Conservation (phyloP, 2,888 invertebrate genomes). For the Campoplex capitator region DNA sequence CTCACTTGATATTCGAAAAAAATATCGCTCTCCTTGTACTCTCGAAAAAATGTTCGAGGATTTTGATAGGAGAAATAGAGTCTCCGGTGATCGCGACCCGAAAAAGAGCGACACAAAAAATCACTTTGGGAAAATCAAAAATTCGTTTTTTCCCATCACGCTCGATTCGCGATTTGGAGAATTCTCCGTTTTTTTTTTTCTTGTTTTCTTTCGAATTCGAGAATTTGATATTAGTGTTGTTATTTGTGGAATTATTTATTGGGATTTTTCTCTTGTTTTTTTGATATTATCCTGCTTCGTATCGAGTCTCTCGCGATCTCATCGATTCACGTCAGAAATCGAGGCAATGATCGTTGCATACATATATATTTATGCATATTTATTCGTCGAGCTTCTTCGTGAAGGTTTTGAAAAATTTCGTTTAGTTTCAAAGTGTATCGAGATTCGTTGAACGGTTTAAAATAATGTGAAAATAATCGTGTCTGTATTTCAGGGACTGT, state of each 20-base stretch:
- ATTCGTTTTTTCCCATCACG: conserved; percentile 1
- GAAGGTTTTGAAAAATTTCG: background rate
- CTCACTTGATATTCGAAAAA: conserved; percentile 22
- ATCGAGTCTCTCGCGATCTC: conserved; percentile 68
- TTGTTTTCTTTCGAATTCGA: background rate
- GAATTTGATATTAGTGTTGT: background rate
- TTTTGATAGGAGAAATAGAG: conserved; percentile 7
- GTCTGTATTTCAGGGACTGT: background rate
- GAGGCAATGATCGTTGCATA: conserved; percentile 36
- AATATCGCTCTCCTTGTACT: conserved; percentile 28
- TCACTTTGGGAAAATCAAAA: conserved; percentile 59
- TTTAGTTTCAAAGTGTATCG: background rate
- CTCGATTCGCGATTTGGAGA: background rate
- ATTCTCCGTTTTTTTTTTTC: background rate
- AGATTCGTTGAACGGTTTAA: background rate
- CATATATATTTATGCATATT: conserved; percentile 15
- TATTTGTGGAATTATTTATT: background rate
- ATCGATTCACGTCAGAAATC: conserved; percentile 75
- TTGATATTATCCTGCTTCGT: background rate
- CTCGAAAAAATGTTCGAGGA: conserved; percentile 24
- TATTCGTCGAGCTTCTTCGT: background rate
- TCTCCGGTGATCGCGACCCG: conserved; percentile 2
- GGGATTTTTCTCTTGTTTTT: background rate
- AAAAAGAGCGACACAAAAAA: conserved; percentile 76
- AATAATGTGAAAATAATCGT: background rate